A percentile compares a stretch with the other conserved stretches of the same genome.
Evolutionary conservation across 2,113 vertebrate species (phyloP).

Genomic region (Procavia capensis): DNA sequence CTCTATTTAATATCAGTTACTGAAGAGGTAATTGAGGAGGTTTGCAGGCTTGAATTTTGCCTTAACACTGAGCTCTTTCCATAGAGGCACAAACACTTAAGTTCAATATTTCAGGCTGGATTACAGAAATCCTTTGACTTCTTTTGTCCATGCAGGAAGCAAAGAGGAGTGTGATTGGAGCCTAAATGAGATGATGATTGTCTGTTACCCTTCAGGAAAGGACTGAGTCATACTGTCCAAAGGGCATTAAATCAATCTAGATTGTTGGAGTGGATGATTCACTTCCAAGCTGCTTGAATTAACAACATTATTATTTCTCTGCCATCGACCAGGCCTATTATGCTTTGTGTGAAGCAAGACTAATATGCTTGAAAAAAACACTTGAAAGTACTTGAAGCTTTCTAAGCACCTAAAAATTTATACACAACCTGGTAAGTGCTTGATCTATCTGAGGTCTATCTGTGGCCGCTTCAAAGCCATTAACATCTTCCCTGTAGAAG

Average conservation of each 20-base stretch:
- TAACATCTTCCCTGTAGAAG: constrained; percentile 52
- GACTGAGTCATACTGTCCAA: constrained; percentile 61
- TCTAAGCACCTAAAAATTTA: constrained; percentile 67
- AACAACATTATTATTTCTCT: constrained; percentile 72
- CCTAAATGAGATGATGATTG: constrained; percentile 65
- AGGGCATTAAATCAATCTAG: constrained; percentile 62
- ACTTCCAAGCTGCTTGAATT: constrained; percentile 59
- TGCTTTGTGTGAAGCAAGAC: constrained; percentile 60
- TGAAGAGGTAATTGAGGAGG: constrained; percentile 40
- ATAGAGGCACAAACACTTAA: constrained; percentile 12
- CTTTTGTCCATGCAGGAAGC: constrained; percentile 55
- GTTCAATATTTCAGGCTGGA: constrained; percentile 7
- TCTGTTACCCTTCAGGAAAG: constrained; percentile 55
- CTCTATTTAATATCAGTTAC: constrained; percentile 30
- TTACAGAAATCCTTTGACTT: constrained; percentile 51
- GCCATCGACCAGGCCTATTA: constrained; percentile 52
- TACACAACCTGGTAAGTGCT: constrained; percentile 59
- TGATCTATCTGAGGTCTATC: constrained; percentile 38
- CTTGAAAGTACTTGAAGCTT: constrained; percentile 73
- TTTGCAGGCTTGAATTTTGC: constrained; percentile 16
- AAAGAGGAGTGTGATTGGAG: constrained; percentile 58
- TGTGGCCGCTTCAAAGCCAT: constrained; percentile 45
- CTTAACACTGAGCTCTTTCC: constrained; percentile 13
- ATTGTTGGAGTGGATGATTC: constrained; percentile 67
- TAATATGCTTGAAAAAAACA: constrained; percentile 71